Evolutionary conservation across 2,797 vertebrate genomes (phyloP).

Genomic region (Thalassophryne amazonica): DNA sequence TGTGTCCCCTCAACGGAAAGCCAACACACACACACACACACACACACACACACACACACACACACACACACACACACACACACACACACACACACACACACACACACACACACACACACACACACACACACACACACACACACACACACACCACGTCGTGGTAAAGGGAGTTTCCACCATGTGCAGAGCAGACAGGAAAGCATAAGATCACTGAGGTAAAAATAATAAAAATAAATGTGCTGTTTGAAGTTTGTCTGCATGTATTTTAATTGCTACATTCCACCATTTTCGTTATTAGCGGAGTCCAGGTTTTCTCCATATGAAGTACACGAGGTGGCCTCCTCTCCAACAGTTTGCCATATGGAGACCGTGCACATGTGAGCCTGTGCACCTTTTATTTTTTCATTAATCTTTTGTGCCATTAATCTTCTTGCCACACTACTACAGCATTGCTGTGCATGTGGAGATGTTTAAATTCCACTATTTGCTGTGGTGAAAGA

Average conservation of each 20-base stretch:
- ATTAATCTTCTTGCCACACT: constrained; percentile 46
- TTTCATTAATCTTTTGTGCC: constrained; percentile 56
- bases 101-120: constrained; percentile 17
- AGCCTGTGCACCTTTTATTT: constrained; percentile 27
- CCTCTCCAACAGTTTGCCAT: constrained; percentile 44
- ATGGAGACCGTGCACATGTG: constrained; percentile 43
- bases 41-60: constrained; percentile 17
- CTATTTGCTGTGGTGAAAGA: constrained; percentile 17
- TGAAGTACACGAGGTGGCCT: constrained; percentile 45
- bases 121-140: constrained; percentile 7
- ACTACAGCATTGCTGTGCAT: constrained; percentile 51
- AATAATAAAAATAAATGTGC: constrained; percentile 61
- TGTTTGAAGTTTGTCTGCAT: constrained; percentile 49
- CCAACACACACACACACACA: constrained; percentile 27
- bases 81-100: constrained; percentile 36
- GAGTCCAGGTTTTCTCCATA: constrained; percentile 64
- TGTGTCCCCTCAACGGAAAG: constrained; percentile 55
- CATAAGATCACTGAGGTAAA: constrained; percentile 60
- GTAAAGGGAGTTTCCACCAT: constrained; percentile 75
- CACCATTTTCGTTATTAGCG: constrained; percentile 52
- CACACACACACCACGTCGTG: constrained; percentile 35
- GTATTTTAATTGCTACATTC: constrained; percentile 52
- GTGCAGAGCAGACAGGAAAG: constrained; percentile 70
- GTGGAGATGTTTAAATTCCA: constrained; percentile 35
- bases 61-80: constrained; percentile 7